These are phyloP conservation scores for Dendrolimus pini DNA, from an alignment of 2,888 invertebrate genomes.

Conservation along the genomic window DNA sequence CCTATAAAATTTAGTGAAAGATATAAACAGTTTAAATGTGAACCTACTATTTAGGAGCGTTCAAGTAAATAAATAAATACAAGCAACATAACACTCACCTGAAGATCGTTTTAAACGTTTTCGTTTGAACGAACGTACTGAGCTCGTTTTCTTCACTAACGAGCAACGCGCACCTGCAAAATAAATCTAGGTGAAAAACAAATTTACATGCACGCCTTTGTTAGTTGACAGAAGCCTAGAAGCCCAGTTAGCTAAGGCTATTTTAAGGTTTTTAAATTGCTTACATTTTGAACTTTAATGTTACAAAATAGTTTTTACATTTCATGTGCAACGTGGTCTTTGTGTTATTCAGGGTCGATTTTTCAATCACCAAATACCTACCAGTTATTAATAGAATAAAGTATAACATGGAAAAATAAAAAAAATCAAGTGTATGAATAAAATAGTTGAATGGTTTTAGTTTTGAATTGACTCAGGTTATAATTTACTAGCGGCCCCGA, in stretches of 20 bases:
- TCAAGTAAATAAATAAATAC: conserved; percentile 16
- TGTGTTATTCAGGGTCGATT: too few relatives aligned
- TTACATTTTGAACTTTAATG: too few relatives aligned
- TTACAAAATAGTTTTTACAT: too few relatives aligned
- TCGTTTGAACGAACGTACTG: conserved; percentile 46
- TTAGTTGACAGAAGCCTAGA: conserved; percentile 16
- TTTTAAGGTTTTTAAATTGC: background rate
- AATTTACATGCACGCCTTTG: conserved; percentile 17
- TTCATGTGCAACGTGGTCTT: too few relatives aligned
- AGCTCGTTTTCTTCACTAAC: conserved; percentile 46
- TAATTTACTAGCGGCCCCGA: too few relatives aligned
- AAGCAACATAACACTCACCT: conserved; percentile 35
- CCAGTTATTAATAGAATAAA: too few relatives aligned
- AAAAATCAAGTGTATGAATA: too few relatives aligned
- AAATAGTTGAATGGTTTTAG: too few relatives aligned
- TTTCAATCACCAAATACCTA: too few relatives aligned
- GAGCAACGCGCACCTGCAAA: conserved; percentile 59
- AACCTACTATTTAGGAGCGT: background rate
- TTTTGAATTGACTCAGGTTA: too few relatives aligned
- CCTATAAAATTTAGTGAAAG: too few relatives aligned
- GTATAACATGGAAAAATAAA: too few relatives aligned
- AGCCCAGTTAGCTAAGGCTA: conserved; percentile 3
- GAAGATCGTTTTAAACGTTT: conserved; percentile 59
- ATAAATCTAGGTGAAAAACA: conserved; percentile 30
- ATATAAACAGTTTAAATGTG: background rate